A percentile compares a stretch with the other conserved stretches of the same genome.
Conservation (phyloP, 2,113 vertebrate species). For the Spheniscus mendiculus region DNA sequence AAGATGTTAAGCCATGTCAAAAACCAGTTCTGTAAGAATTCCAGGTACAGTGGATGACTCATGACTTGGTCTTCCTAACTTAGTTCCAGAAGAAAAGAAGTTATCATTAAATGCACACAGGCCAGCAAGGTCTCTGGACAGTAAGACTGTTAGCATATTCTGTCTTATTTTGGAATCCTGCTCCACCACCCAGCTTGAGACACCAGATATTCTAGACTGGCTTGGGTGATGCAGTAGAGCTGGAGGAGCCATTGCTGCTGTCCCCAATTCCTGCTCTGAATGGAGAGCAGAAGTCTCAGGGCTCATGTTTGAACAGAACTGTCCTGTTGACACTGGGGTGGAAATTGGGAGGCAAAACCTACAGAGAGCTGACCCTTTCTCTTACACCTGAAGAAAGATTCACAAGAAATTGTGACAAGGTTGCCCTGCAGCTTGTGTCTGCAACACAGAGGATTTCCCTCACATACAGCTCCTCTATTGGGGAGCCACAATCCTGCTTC, state of each 20-base stretch:
- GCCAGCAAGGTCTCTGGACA: background rate
- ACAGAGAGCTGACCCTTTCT: background rate
- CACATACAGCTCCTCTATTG: background rate
- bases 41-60: background rate
- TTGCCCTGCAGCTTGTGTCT: background rate
- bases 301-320: background rate
- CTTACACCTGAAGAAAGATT: background rate
- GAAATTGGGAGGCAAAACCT: background rate
- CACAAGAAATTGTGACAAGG: background rate
- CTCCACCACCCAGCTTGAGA: background rate
- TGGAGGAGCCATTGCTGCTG: background rate
- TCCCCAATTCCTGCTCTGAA: background rate
- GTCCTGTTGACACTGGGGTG: background rate
- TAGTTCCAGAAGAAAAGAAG: background rate
- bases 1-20: background rate
- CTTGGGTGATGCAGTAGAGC: background rate
- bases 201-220: background rate
- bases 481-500: background rate
- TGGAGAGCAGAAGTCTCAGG: background rate
- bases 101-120: background rate
- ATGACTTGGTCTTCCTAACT: background rate
- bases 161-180: background rate
- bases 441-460: background rate
- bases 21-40: background rate
- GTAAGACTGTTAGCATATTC: background rate